Evolutionary conservation across 2,113 vertebrate genomes (phyloP).

Genomic region (Hippocampus barbouri): DNA sequence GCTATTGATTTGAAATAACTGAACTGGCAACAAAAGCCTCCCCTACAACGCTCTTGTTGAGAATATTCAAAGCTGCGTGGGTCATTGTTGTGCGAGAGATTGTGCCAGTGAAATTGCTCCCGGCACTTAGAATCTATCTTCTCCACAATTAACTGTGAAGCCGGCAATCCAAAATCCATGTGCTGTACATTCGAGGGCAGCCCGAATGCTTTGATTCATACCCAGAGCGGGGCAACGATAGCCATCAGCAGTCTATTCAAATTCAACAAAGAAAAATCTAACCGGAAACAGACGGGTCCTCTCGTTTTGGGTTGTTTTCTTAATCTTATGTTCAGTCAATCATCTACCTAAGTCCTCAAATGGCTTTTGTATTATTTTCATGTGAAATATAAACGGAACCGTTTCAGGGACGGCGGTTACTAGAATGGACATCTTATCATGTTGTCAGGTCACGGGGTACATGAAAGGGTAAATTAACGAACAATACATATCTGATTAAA

Average conservation of each 20-base stretch:
- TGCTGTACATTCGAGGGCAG: conserved; percentile 14
- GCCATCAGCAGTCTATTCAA: conserved; percentile 22
- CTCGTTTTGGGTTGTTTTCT: background rate
- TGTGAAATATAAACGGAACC: background rate
- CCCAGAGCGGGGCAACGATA: background rate
- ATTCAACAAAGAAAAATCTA: conserved; percentile 5
- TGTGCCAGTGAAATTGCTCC: conserved; percentile 25
- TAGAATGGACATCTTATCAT: no score
- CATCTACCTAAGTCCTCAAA: background rate
- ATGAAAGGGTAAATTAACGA: no score
- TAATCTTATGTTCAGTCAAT: background rate
- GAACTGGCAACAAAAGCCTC: conserved; percentile 42
- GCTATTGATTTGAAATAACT: conserved; percentile 59
- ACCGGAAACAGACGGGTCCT: background rate
- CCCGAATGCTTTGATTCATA: background rate
- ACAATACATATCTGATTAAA: no score
- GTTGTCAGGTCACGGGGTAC: no score
- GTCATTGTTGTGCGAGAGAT: conserved; percentile 35
- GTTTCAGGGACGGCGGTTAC: no score
- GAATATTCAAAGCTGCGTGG: conserved; percentile 50
- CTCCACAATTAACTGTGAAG: conserved; percentile 29
- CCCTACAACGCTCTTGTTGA: conserved; percentile 20
- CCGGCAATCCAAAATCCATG: conserved; percentile 16
- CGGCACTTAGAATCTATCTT: conserved; percentile 49
- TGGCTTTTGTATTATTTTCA: background rate